Evolutionary conservation across 2,888 invertebrate genomes (phyloP).

Genomic region (Pterostichus madidus): DNA sequence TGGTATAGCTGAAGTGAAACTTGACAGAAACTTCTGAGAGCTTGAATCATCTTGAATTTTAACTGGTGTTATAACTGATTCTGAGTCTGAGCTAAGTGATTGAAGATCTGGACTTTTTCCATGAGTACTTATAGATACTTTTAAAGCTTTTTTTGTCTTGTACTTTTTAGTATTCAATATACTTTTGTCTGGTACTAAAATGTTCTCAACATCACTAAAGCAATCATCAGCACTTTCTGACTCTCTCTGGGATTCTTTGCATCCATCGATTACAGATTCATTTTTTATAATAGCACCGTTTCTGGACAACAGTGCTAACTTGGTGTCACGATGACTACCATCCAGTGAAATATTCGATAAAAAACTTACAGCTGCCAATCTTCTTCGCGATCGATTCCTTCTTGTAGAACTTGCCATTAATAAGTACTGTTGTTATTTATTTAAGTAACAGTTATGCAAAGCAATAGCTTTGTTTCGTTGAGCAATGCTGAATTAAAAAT

Average conservation of each 20-base stretch:
- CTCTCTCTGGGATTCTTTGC: slow-evolving; percentile 70
- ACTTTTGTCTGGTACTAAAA: slow-evolving; percentile 54
- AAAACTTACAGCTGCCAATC: slow-evolving; percentile 95
- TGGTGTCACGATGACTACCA: slow-evolving; percentile 90
- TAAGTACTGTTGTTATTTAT: slow-evolving; percentile 42
- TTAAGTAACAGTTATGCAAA: slow-evolving; percentile 49
- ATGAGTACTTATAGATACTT: slow-evolving; percentile 69
- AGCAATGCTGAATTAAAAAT: slow-evolving; percentile 23
- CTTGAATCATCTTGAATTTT: slow-evolving; percentile 76
- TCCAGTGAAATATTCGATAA: slow-evolving; percentile 96
- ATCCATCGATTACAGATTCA: slow-evolving; percentile 68
- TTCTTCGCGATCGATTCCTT: slow-evolving; percentile 86
- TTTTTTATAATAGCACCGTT: slow-evolving; percentile 75
- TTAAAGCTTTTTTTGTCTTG: slow-evolving; percentile 70
- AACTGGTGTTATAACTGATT: slow-evolving; percentile 84
- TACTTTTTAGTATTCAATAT: slow-evolving; percentile 58
- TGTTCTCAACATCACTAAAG: slow-evolving; percentile 72
- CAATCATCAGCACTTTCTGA: slow-evolving; percentile 75
- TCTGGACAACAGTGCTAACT: slow-evolving; percentile 78
- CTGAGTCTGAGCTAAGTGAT: slow-evolving; percentile 87
- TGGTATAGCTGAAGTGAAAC: slow-evolving; percentile 64
- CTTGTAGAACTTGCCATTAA: slow-evolving; percentile 80
- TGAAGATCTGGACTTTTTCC: slow-evolving; percentile 77
- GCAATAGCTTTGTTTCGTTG: slow-evolving; percentile 40
- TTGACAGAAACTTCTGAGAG: slow-evolving; percentile 56